Evolutionary conservation across 2,888 invertebrate genomes (phyloP), one percentile per base, ranked within the genome.

Genomic region (Miltochrista miniata): DNA sequence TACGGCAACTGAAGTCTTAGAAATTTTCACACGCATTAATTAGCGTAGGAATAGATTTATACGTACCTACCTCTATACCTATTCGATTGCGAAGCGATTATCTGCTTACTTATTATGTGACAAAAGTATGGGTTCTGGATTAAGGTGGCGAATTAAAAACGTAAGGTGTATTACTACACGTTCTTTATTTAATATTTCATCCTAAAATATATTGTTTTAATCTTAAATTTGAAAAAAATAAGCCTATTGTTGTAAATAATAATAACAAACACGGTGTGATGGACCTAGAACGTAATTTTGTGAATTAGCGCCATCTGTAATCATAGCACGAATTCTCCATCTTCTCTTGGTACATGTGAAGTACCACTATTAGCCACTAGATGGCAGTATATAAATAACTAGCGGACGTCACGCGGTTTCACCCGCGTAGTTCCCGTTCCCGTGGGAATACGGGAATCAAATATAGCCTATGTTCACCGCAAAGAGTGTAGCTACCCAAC

Each of bases 21-120:
- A 51, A 56, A 56, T 33, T 37, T 48, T 8, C 38, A 48, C 47
- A 48, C 58, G 37, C 47, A 39, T 45, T 54, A 46, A 51, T 62
- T 51, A 44, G 11, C 13, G 13, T 24, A 13, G 11, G 11, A 18
- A 38, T 39, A 7, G 7, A 18, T 45, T 37, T 38, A 10, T 0
- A 30, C 14, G 1, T 33, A 38, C n/a, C 34, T 13, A 31, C 34
- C 11, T 7, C 18, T 24, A 2, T 24, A 24, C n/a, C n/a, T n/a
- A n/a, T n/a, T 24, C 5, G 18, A 24, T 24, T 4, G 18, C 18
- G 5, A 5, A 24, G 2, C 5, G 5, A 5, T 2, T 24, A 24
- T 24, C 18, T 24, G 5, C 18, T 5, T 24, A 24, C 18, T 24
- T 24, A 5, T 24, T 24, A 24, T 24, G 18, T 24, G 18, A 24